A percentile compares a stretch with the other conserved stretches of the same genome.
Conservation (phyloP, 1,140 invertebrate genomes). For the Acromyrmex charruanus region DNA sequence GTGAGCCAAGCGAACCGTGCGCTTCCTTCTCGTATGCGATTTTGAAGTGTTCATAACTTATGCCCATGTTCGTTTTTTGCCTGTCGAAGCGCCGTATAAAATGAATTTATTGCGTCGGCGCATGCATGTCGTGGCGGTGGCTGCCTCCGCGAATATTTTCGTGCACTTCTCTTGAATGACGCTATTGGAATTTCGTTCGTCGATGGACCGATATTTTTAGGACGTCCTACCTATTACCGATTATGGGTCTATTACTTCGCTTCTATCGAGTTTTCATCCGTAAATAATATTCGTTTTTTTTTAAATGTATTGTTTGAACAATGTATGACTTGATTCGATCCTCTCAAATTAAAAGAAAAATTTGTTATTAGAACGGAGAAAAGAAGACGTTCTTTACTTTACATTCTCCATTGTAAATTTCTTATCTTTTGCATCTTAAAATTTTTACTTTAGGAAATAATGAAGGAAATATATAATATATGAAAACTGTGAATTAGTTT, state of each 20-base stretch:
- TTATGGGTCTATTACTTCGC: conserved; percentile 37
- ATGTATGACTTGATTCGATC: conserved; percentile 22
- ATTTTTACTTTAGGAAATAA: conserved; percentile 1
- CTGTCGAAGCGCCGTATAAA: conserved; percentile 81
- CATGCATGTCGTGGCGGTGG: conserved; percentile 76
- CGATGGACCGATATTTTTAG: conserved; percentile 70
- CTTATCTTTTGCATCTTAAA: neutral
- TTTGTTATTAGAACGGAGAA: neutral
- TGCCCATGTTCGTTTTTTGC: conserved; percentile 79
- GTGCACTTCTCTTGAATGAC: conserved; percentile 57
- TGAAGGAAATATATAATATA: neutral
- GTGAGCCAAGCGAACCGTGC: conserved; percentile 48
- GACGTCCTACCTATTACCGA: conserved; percentile 65
- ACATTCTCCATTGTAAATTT: conserved; percentile 2
- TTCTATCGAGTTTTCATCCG: conserved; percentile 21
- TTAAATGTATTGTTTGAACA: neutral
- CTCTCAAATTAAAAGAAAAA: conserved; percentile 14
- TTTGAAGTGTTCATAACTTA: conserved; percentile 82
- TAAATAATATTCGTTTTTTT: conserved; percentile 40
- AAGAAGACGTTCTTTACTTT: neutral
- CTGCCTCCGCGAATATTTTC: conserved; percentile 73
- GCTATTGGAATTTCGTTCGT: conserved; percentile 72
- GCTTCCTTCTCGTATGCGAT: conserved; percentile 72
- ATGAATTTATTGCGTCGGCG: conserved; percentile 81
- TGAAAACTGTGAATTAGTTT: conserved; percentile 7